Conservation (phyloP, 2,797 vertebrate genomes). For the Sylvia borin region DNA sequence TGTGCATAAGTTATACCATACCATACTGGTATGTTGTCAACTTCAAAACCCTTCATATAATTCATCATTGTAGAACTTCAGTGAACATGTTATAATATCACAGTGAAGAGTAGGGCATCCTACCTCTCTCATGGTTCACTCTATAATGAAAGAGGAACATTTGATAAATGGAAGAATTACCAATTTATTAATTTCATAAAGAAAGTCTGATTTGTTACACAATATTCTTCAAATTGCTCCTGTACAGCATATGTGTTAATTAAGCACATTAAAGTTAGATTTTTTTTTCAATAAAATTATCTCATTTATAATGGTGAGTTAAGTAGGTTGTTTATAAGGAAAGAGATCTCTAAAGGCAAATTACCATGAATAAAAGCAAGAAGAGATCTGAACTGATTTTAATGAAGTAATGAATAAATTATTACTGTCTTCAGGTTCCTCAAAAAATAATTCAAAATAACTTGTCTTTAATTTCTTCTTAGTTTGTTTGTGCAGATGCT, state of each 20-base stretch:
- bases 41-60: neutral
- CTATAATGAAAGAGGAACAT: neutral
- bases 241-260: neutral
- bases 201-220: neutral
- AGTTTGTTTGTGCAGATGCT: slow-evolving; percentile 98
- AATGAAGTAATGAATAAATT: slow-evolving; percentile 52
- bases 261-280: neutral
- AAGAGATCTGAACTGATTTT: slow-evolving; percentile 27
- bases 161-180: neutral
- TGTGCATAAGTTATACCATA: neutral
- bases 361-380: neutral
- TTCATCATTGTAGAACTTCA: neutral
- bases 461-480: slow-evolving; percentile 69
- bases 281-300: neutral
- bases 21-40: neutral
- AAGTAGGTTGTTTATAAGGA: slow-evolving; percentile 16
- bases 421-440: slow-evolving; percentile 35
- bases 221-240: neutral
- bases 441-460: slow-evolving; percentile 55
- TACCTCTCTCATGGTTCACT: neutral
- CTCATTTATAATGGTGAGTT: slow-evolving; percentile 6
- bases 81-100: neutral
- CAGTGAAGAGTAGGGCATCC: neutral
- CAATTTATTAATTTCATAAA: neutral
- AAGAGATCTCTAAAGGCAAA: slow-evolving; percentile 1